Conservation (phyloP, 2,888 invertebrate species). For the Ferdinandea cuprea region DNA sequence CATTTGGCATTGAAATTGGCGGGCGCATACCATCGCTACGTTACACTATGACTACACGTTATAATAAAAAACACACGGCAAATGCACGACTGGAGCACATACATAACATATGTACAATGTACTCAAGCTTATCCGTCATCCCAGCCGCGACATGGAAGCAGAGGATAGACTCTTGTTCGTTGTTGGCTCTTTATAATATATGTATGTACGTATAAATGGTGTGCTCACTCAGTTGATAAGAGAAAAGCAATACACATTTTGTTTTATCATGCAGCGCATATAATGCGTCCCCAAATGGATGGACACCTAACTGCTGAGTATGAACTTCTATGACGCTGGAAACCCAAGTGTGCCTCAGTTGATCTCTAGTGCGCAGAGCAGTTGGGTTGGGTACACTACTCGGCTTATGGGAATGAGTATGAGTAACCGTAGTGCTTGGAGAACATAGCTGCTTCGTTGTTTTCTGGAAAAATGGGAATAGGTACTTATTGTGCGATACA, state of each 20-base stretch:
- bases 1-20: constrained; percentile 78
- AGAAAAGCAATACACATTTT: constrained; percentile 61
- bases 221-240: constrained; percentile 70
- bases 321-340: constrained; percentile 80
- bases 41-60: constrained; percentile 15
- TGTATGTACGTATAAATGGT: constrained; percentile 56
- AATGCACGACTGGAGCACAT: constrained; percentile 24
- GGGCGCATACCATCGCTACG: constrained; percentile 61
- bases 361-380: constrained; percentile 75
- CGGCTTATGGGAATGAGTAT: constrained; percentile 2
- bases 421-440: constrained; percentile 9
- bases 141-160: constrained; percentile 39
- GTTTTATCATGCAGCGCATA: constrained; percentile 65
- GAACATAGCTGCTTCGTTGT: not conserved
- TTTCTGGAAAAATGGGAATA: constrained; percentile 35
- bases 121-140: constrained; percentile 32
- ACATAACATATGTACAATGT: not conserved
- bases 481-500: not conserved
- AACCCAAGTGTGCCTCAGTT: constrained; percentile 83
- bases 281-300: constrained; percentile 39
- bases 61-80: not conserved
- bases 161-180: constrained; percentile 19
- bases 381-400: constrained; percentile 36
- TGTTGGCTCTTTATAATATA: constrained; percentile 10
- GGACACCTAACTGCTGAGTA: constrained; percentile 73